Base-by-base conservation (phyloP, 2,113 vertebrate genomes). In the Dascyllus trimaculatus region DNA sequence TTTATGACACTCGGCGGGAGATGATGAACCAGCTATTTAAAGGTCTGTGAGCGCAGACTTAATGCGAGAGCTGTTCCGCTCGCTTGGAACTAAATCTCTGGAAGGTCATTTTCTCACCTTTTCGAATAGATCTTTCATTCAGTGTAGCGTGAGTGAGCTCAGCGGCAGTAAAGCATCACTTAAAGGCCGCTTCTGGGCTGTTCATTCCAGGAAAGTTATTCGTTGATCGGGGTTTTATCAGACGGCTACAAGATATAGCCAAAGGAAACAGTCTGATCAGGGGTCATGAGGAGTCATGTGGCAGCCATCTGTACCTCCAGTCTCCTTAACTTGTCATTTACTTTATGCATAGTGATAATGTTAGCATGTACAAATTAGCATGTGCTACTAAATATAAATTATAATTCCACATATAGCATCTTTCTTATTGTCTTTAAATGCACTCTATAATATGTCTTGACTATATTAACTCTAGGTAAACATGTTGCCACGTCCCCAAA, bases 91-190 rank as follows among this genome's bases (percentile, higher is more conserved):
- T 61, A 24, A 69, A 46, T 65, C 40, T 67, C 74, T 65, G 43
- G 4, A 19, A 32, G 65, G 51, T 48, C 84, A 9, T 71, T 69
- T 67, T 74, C 48, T 29, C 65, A 24, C 26, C 40, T 62, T 78
- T 46, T 68, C 11, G 22, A 22, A 82, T 81, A 35, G 75, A 71
- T 71, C 76, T 82, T 78, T 87, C 46, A 82, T 75, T 25, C 54
- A 15, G 9, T 10, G 40, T 15, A n/a, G 57, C 53, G 24, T 29
- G 19, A 61, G 60, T 15, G 3, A 49, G 3, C n/a, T 19, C n/a
- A 46, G 14, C 2, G 46, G 24, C 61, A 21, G 13, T 70, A 63
- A 52, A 70, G 63, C 38, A 65, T 11, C 52, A 22, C 21, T 58
- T 26, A 38, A n/a, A 32, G 24, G 51, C 51, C 32, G 29, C 26